Conservation (phyloP, 2,888 invertebrate genomes). For the Drosophila birchii region DNA sequence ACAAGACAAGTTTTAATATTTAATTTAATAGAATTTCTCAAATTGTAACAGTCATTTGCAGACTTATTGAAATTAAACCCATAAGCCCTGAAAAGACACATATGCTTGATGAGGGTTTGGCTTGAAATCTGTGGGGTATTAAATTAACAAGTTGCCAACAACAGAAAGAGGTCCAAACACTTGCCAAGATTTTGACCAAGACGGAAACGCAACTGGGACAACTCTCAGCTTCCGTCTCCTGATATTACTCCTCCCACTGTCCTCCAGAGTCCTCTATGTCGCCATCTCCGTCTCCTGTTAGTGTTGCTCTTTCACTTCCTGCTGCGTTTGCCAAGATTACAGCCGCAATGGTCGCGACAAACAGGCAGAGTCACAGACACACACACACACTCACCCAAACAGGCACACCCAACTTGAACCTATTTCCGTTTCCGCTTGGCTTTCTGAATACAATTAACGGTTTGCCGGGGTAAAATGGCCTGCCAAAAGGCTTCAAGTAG, state of each 20-base stretch:
- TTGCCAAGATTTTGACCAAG: constrained; percentile 40
- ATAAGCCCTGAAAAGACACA: background rate
- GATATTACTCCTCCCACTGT: background rate
- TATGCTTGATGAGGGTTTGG: constrained; percentile 24
- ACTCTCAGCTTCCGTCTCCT: constrained; percentile 35
- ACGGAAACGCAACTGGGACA: constrained; percentile 53
- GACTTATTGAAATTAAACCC: background rate
- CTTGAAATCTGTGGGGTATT: constrained; percentile 20
- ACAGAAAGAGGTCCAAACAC: constrained; percentile 37
- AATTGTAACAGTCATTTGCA: background rate
- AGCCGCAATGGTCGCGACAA: constrained; percentile 50
- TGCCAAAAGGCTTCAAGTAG: constrained; percentile 28
- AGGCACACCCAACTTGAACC: constrained; percentile 55
- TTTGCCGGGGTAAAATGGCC: constrained; percentile 38
- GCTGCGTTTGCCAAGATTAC: constrained; percentile 61
- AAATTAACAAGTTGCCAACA: constrained; percentile 50
- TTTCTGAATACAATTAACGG: constrained; percentile 69
- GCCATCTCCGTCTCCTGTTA: constrained; percentile 19
- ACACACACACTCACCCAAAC: constrained; percentile 24
- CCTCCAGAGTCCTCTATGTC: constrained; percentile 28
- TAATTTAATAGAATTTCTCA: too few relatives aligned
- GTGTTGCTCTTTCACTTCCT: constrained; percentile 26
- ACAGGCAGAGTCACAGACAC: constrained; percentile 23
- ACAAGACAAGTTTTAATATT: too few relatives aligned
- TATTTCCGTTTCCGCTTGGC: constrained; percentile 74